Base-by-base conservation (phyloP, 2,113 vertebrate genomes). In the Erythrolamprus reginae region DNA sequence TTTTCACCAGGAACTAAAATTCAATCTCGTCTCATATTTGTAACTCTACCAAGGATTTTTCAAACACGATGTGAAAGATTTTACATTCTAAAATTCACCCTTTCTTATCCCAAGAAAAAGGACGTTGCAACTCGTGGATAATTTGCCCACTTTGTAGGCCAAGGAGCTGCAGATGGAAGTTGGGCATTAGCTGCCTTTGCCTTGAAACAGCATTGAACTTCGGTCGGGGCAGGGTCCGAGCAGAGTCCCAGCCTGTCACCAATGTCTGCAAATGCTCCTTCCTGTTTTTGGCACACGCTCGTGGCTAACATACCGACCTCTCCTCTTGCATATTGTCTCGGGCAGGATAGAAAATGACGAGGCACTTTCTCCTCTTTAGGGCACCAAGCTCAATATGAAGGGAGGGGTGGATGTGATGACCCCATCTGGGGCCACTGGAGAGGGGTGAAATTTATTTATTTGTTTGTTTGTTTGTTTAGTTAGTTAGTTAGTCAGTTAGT, bases 281-380 rank as follows among this genome's bases (percentile, higher is more conserved):
- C 89, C 92, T 91, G 85, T 94, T 95, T 77, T 94, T 91, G 89
- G 91, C 91, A 19, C 90, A 61, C 65, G 93, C 88, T 95, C 88
- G 90, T 48, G 93, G 88, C 89, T 89, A 77, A 84, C 24, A 82
- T 61, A 86, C 94, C 65, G 48, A 93, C 24, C 70, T 65, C 86
- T 58, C 83, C 84, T 83, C 86, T 61, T 51, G 52, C 85, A 84
- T 86, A 84, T 93, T 93, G 88, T 95, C 94, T 94, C 38, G 52
- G 85, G 87, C 89, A 93, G 91, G 50, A 88, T 70, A 90, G 89
- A 89, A 92, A 90, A 89, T 53, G 45, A 23, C 88, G 23, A 91
- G 89, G 56, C 90, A 92, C 21, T 55, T 94, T 90, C 42, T 47
- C 9, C 92, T 94, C 47, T 61, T 88, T 90, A 90, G 82, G 85